Evolutionary conservation across 2,113 vertebrate genomes (phyloP), one percentile per base, ranked within the genome.

Genomic region (Ascaphus truei): DNA sequence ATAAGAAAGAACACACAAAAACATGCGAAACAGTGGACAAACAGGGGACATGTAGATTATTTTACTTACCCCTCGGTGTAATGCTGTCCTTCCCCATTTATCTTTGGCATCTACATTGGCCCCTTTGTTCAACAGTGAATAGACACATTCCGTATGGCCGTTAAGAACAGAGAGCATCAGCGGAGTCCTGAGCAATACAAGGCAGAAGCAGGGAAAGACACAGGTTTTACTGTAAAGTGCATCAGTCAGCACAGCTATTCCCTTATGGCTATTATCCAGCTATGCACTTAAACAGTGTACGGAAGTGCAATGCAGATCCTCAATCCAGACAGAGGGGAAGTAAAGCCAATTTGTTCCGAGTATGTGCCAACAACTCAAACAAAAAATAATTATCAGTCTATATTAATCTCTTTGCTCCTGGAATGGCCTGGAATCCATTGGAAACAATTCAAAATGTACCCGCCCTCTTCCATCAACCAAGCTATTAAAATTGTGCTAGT

Each of bases 1-100:
- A n/a, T n/a, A n/a, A n/a, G n/a, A n/a, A n/a, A n/a, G n/a, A n/a
- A n/a, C n/a, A n/a, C n/a, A n/a, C n/a, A n/a, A n/a, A n/a, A n/a
- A n/a, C n/a, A n/a, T n/a, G n/a, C n/a, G n/a, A n/a, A n/a, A n/a
- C n/a, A n/a, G n/a, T n/a, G n/a, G n/a, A n/a, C n/a, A n/a, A n/a
- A n/a, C n/a, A n/a, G n/a, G n/a, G n/a, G n/a, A n/a, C n/a, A n/a
- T n/a, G n/a, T n/a, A n/a, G n/a, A n/a, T n/a, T n/a, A n/a, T n/a
- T n/a, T n/a, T n/a, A n/a, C 93, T 93, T 81, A 99, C 97, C 89
- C 95, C 96, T 84, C 96, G 90, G 51, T 99, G 96, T 18, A 99
- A 78, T 1, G 96, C 95, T 1, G 96, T 98, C 83, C 96, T 90
- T 79, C 94, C 94, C 92, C 94, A 95, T 61, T 94, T 96, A 82